A percentile compares a stretch with the other conserved stretches of the same genome.
phyloP scores from a whole-genome alignment of 2,113 vertebrate species.

The Sphyrna mokarran region DNA sequence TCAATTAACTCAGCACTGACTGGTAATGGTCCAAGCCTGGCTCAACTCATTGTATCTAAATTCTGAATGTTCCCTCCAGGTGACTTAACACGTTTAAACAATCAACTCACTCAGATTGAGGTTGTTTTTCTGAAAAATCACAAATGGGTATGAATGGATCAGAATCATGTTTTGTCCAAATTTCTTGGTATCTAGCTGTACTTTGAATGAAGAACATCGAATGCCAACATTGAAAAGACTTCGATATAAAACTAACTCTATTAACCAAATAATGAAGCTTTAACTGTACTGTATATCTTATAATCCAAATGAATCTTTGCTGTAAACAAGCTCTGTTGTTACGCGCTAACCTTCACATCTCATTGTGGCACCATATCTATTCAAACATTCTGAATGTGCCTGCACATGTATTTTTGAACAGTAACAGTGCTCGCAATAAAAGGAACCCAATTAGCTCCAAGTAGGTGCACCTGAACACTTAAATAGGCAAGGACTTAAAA shows the following conservation, averaged over 20 bases:
- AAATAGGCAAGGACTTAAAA: neutral
- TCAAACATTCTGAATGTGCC: neutral
- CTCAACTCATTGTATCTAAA: neutral
- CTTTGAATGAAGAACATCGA: conserved; percentile 2
- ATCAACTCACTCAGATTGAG: neutral
- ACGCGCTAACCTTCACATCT: neutral
- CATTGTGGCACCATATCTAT: neutral
- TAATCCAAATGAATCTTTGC: neutral
- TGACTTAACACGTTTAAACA: no score
- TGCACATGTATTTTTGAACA: neutral
- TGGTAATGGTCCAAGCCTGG: neutral
- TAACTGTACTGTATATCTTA: neutral
- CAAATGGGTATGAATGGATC: neutral
- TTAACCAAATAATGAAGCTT: neutral
- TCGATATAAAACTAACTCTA: neutral
- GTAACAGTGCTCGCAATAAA: neutral
- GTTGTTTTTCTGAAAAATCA: neutral
- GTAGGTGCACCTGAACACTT: conserved; percentile 5
- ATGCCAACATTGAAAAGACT: neutral
- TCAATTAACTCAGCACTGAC: neutral
- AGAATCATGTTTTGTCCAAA: neutral
- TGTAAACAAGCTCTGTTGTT: neutral
- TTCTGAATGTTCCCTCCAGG: no score
- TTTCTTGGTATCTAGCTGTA: neutral
- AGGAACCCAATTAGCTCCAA: neutral